phyloP scores from a whole-genome alignment of 1,140 invertebrate species.

The Euschistus heros region DNA sequence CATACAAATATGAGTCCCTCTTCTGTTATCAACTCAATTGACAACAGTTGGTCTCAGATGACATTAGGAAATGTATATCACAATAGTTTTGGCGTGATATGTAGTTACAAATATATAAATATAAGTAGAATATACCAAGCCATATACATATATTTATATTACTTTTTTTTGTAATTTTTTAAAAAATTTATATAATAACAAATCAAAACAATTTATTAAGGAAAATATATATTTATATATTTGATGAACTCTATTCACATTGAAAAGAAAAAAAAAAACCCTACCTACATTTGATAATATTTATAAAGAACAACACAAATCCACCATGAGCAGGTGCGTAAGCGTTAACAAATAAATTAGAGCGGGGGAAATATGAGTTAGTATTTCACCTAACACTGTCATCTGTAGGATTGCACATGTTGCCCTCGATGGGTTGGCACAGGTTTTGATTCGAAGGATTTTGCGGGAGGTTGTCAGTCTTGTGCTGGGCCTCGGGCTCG shows the following conservation, averaged over 20 bases:
- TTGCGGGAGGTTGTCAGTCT: not conserved
- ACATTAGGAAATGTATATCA: conserved; percentile 7
- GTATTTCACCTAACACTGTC: conserved; percentile 6
- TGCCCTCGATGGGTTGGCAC: not conserved
- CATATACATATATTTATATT: not conserved
- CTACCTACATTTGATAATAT: not conserved
- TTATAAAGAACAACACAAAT: not conserved
- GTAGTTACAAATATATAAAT: conserved; percentile 14
- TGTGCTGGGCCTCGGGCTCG: not conserved
- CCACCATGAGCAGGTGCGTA: not conserved
- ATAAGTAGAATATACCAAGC: conserved; percentile 16
- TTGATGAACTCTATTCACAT: not conserved
- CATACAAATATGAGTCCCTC: conserved; percentile 2
- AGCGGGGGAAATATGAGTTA: not conserved
- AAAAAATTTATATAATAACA: conserved; percentile 1
- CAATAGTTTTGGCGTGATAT: conserved; percentile 15
- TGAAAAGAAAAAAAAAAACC: not conserved
- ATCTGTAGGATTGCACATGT: conserved; percentile 1
- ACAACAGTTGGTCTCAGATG: conserved; percentile 1
- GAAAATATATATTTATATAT: conserved; percentile 5
- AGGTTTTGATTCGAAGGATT: not conserved
- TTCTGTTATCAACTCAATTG: not conserved
- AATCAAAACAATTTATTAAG: not conserved
- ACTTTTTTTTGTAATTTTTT: not conserved
- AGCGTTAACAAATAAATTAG: conserved; percentile 7